A percentile compares a stretch with the other conserved stretches of the same genome.
Evolutionary conservation across 1,140 invertebrate species (phyloP).

Genomic region (Phenacoccus solenopsis): DNA sequence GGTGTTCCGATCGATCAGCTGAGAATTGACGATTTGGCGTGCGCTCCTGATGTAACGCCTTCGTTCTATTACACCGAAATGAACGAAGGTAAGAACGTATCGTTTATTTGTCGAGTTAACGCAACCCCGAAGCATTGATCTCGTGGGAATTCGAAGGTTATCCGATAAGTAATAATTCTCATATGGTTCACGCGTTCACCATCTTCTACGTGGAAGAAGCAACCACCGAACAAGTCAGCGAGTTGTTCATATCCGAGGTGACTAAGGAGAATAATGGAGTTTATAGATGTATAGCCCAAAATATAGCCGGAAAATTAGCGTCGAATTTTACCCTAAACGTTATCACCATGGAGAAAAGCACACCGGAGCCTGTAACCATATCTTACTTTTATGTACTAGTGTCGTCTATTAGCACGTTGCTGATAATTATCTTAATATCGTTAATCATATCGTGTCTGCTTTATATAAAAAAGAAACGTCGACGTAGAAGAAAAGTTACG

Average conservation of each 20-base stretch:
- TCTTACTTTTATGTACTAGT: background rate
- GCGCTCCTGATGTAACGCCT: constrained; percentile 57
- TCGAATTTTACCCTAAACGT: background rate
- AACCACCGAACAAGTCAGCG: constrained; percentile 1
- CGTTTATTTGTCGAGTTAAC: constrained; percentile 59
- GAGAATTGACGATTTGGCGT: constrained; percentile 60
- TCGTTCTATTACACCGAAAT: constrained; percentile 58
- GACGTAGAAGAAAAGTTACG: background rate
- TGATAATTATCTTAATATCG: background rate
- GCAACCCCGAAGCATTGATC: constrained; percentile 63
- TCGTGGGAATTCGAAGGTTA: constrained; percentile 65
- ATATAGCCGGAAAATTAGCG: background rate
- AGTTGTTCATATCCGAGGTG: background rate
- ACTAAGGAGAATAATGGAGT: background rate
- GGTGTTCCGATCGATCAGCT: constrained; percentile 54
- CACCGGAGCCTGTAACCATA: background rate
- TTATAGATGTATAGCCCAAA: background rate
- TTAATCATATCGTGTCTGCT: background rate
- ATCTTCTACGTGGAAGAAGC: background rate
- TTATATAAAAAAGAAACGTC: background rate
- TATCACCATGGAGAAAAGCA: background rate
- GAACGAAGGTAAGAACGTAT: constrained; percentile 63
- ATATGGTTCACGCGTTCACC: background rate
- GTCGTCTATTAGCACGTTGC: background rate
- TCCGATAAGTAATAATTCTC: background rate